Base-by-base conservation (phyloP, 2,888 invertebrate species). In the Eupithecia subumbrata region DNA sequence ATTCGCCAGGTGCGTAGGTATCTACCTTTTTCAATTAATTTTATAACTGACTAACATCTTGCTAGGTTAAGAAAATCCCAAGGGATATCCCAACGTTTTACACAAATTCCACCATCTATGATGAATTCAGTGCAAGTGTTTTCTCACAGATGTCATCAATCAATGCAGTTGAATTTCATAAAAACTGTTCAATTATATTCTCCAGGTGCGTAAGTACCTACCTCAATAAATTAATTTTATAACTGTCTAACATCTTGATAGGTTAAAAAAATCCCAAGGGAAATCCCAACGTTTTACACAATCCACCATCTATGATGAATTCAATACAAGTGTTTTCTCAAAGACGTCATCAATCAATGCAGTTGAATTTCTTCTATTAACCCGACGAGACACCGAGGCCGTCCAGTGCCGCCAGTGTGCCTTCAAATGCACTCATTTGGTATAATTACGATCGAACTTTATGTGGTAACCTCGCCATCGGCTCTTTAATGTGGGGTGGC, bases 401-500 rank as follows among this genome's bases (percentile, higher is more conserved):
- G 84, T 86, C 92, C 74, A 87, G 91, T 92, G 87, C 87, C 87
- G 90, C 88, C 83, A 74, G 92, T 86, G 87, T 87, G 85, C 94
- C 94, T 95, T 94, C 94, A 85, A 85, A 80, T 85, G 85, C 84
- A 88, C 93, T 85, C 92, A 93, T 94, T 94, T 93, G 94, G 93
- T 93, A 92, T 94, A 92, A 94, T 93, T 91, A 91, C 89, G 88
- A 86, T 89, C 89, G 89, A 92, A 92, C 90, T 91, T 91, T 90
- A 90, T 87, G 85, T 86, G 82, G 82, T 81, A 93, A 88, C 94
- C 93, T 93, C 89, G 94, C 93, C 91, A 84, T 82, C 83, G 89
- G 90, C 90, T 87, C 48, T 70, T 72, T 72, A 71, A 69, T 75
- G 72, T 77, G 40, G 73, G 78, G 73, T 76, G 73, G 75, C 63